A percentile compares a stretch with the other conserved stretches of the same genome.
Evolutionary conservation across 2,113 vertebrate species (phyloP).

Genomic region (Dromas ardeola): DNA sequence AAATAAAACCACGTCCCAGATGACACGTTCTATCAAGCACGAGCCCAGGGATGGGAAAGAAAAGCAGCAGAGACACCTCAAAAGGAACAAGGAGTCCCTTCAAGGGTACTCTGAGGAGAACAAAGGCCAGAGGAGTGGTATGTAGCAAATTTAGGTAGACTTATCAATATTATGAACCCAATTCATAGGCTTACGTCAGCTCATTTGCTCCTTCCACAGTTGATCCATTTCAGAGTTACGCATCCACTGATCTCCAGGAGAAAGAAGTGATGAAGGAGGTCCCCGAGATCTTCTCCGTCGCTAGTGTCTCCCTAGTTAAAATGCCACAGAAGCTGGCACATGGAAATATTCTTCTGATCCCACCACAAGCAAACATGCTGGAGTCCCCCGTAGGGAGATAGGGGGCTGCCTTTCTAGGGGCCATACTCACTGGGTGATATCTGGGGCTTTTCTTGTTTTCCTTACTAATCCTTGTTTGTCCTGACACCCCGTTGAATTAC

Average conservation of each 20-base stretch:
- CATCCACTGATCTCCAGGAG: not conserved
- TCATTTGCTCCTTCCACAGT: not conserved
- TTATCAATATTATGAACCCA: not conserved
- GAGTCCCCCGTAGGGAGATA: fast-evolving
- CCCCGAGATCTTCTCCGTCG: fast-evolving
- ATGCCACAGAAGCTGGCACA: not conserved
- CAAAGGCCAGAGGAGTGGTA: not conserved
- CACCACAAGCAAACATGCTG: not conserved
- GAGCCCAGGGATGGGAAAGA: not conserved
- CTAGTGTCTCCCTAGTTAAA: not conserved
- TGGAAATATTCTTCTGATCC: not conserved
- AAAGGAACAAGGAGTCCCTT: not conserved
- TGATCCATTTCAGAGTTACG: not conserved
- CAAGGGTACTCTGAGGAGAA: not conserved
- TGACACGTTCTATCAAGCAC: not conserved
- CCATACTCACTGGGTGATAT: not conserved
- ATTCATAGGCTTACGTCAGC: not conserved
- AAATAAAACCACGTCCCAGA: not conserved
- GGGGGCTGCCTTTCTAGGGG: not conserved
- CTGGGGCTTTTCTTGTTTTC: not conserved
- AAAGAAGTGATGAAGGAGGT: not conserved
- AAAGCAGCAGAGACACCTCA: not conserved
- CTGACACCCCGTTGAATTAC: not conserved
- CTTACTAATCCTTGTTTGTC: not conserved
- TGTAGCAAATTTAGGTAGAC: not conserved